Conservation (phyloP, 2,888 invertebrate genomes). For the Caenorhabditis angaria region DNA sequence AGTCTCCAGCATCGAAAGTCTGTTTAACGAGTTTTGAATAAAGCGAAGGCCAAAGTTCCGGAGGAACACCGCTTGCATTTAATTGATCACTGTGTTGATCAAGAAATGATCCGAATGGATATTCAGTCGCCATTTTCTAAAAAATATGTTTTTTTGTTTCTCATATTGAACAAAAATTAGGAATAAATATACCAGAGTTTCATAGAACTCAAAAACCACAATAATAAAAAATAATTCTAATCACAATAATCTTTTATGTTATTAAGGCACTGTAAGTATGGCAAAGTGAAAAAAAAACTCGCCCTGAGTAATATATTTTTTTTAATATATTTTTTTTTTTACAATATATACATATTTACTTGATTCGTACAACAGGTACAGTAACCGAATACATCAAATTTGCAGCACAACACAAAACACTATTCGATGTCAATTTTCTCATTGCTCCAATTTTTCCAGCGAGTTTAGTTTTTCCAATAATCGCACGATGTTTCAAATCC, state of each 20-base stretch:
- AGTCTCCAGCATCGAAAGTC: conserved; percentile 65
- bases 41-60: conserved; percentile 60
- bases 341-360: conserved; percentile 16
- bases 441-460: conserved; percentile 52
- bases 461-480: conserved; percentile 51
- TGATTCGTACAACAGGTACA: conserved; percentile 44
- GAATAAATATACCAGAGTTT: no score
- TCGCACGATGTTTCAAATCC: conserved; percentile 56
- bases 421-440: conserved; percentile 36
- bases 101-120: conserved; percentile 56
- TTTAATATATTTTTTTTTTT: background rate
- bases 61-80: conserved; percentile 58
- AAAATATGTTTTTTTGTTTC: no score
- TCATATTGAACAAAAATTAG: no score
- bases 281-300: background rate
- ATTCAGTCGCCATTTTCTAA: no score
- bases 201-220: background rate
- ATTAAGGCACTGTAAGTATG: conserved; percentile 7
- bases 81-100: conserved; percentile 60
- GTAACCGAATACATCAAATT: conserved; percentile 56
- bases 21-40: conserved; percentile 57
- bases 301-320: background rate
- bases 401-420: conserved; percentile 55
- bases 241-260: background rate
- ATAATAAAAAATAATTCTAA: background rate